Conservation (phyloP, 2,113 vertebrate species). For the Daboia siamensis region DNA sequence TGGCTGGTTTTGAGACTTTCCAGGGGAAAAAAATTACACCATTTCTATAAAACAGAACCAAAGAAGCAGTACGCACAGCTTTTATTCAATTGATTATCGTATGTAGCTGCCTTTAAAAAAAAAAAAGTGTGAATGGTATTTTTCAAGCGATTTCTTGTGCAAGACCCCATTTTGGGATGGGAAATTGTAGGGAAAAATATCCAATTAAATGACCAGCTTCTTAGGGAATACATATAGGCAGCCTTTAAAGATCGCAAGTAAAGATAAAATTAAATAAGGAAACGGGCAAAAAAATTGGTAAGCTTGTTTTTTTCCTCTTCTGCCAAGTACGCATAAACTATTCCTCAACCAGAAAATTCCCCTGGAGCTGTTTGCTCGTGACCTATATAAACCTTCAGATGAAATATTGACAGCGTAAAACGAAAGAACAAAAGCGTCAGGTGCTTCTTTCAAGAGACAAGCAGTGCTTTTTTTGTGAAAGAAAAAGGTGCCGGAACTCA, state of each 20-base stretch:
- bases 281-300: background rate
- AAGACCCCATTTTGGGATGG: background rate
- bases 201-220: background rate
- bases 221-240: background rate
- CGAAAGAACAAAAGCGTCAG: background rate
- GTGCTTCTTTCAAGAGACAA: constrained; percentile 11
- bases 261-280: background rate
- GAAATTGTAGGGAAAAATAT: background rate
- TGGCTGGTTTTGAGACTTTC: background rate
- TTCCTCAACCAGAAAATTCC: constrained; percentile 37
- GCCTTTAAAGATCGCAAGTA: background rate
- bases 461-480: too few species aligned
- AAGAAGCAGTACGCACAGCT: background rate
- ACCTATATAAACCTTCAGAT: constrained; percentile 24
- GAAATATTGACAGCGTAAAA: constrained; percentile 4
- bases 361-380: constrained; percentile 22
- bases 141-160: background rate
- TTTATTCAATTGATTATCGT: background rate
- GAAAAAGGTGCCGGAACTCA: too few species aligned
- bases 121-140: background rate
- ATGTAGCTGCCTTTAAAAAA: background rate
- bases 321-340: constrained; percentile 1
- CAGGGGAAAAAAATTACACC: too few species aligned
- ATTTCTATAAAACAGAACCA: background rate
- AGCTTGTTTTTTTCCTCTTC: background rate